Base-by-base conservation (phyloP, 2,888 invertebrate species). In the Lasioglossum pauxillum region DNA sequence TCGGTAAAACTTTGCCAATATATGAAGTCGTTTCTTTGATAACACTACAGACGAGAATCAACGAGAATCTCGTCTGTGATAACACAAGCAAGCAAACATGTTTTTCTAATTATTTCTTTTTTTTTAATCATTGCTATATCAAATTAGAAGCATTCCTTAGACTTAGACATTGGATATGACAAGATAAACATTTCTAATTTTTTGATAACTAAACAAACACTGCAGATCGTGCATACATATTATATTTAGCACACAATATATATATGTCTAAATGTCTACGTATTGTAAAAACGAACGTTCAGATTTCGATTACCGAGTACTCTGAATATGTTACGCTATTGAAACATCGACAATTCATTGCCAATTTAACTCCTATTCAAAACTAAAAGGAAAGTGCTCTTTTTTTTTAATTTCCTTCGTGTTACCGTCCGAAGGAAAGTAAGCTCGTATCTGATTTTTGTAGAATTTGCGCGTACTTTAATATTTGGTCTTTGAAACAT, bases 351-450 rank as follows among this genome's bases (percentile, higher is more conserved):
- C 14, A 76, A 80, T 76, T 27, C 73, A 78, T 67, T 79, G 82
- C 67, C 84, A 85, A 90, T 85, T 90, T 89, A 89, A 84, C 84
- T 79, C 85, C 85, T 69, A 69, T 82, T 80, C 73, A 64, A 76
- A 57, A 80, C 73, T 57, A 57, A 31, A 75, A 72, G 71, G 67
- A 75, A 73, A 67, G 38, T 82, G 44, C 80, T 19, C 5, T 53
- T 53, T 53, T 53, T 79, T 80, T 44, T 67, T 35, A 83, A 75
- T 53, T 80, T 80, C 82, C 78, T 80, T 77, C 23, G 44, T 53
- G 35, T 75, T 75, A 60, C 71, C 75, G 75, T 81, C 49, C 23
- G 27, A 83, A 80, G 80, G 73, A 71, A 64, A 60, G 77, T 75
- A 75, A 67, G 31, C 16, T n/a, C 44, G 46, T 74, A 38, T 80